Evolutionary conservation across 2,888 invertebrate species (phyloP), one percentile per base, ranked within the genome.

Genomic region (Chrysomela aeneicollis): DNA sequence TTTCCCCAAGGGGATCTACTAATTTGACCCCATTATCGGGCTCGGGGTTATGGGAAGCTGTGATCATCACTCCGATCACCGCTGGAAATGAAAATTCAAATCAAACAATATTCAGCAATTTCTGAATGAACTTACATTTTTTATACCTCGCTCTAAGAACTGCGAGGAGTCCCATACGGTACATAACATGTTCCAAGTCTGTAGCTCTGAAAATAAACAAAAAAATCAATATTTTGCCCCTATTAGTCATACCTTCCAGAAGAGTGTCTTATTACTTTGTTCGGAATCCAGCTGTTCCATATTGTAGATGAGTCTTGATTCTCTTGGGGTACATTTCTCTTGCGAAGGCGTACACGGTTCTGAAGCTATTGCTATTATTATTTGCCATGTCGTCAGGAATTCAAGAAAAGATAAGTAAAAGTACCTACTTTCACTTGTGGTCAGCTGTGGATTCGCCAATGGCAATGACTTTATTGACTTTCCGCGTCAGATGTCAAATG

Each of bases 21-120:
- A 99, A 84, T 82, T 99, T 99, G 1, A 97, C 93, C 0, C 98
- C 98, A 83, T 98, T 98, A 80, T 98, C 98, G 0, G 91, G 90
- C 79, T 93, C 96, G 53, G 97, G 91, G 84, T 99, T 99, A 82
- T 99, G 99, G 0, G 98, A 98, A 0, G 99, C 99, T 0, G 99
- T 99, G 74, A 99, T 95, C 98, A 99, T 98, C n/a, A 98, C 89
- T 49, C 99, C 99, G 78, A 97, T 91, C 35, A 91, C 88, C 76
- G 91, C 91, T 84, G 84, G n/a, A 42, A 42, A 3, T 21, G 6
- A 21, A 8, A 12, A 52, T 30, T n/a, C n/a, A 18, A 18, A 21
- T 5, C 12, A 52, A 32, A n/a, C 22, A 30, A 57, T 42, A 64
- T 50, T 42, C 4, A 4, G 15, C n/a, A 8, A 35, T 42, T 42